Conservation (phyloP, 2,113 vertebrate genomes). For the Actinemys pallida region DNA sequence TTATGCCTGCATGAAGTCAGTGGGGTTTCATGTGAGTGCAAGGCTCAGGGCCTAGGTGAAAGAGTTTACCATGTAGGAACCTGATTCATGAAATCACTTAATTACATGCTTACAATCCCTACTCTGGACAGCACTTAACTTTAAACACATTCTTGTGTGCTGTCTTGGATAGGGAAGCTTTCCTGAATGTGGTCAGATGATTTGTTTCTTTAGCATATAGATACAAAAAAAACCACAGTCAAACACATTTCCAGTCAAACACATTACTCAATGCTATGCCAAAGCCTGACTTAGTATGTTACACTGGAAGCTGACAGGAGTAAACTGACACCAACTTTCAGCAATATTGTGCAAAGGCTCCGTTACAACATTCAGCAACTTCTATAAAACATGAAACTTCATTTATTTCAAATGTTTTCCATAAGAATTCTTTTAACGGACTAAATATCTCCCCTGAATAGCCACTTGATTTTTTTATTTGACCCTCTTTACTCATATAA, state of each 20-base stretch:
- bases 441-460: constrained; percentile 46
- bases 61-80: neutral
- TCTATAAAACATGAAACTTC: constrained; percentile 26
- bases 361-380: constrained; percentile 32
- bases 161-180: neutral
- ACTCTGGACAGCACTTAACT: neutral
- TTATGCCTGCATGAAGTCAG: neutral
- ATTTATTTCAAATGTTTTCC: constrained; percentile 26
- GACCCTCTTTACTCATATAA: constrained; percentile 61
- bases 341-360: neutral
- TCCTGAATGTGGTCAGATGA: neutral
- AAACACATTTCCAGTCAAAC: neutral
- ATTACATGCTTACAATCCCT: neutral
- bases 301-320: constrained; percentile 50
- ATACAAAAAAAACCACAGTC: neutral
- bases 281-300: constrained; percentile 9
- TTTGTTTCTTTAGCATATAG: neutral
- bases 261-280: neutral
- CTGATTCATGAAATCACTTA: neutral
- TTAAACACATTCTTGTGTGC: neutral
- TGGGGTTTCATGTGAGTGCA: fast-evolving
- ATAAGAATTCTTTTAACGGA: constrained; percentile 49
- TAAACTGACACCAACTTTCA: constrained; percentile 27
- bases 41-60: neutral
- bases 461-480: constrained; percentile 53